These are phyloP conservation scores for Spilarctia lutea DNA, from an alignment of 2,888 invertebrate species.

Conservation along the genomic window DNA sequence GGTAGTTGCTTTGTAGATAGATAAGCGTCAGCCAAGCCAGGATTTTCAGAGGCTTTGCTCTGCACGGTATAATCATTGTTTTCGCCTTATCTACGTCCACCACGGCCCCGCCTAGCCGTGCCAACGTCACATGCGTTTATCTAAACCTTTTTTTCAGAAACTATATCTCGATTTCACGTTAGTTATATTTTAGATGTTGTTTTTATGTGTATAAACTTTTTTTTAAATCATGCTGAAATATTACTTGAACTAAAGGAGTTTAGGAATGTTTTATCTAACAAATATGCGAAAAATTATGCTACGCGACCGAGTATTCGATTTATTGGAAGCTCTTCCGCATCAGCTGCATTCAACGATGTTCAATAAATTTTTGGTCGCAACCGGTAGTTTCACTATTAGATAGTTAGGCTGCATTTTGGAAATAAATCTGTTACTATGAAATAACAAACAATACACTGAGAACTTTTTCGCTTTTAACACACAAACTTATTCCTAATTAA, in stretches of 20 bases:
- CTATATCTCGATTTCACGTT: background rate
- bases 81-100: slow-evolving; percentile 68
- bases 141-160: background rate
- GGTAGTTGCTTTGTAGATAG: slow-evolving; percentile 75
- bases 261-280: background rate
- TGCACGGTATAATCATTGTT: slow-evolving; percentile 74
- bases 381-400: background rate
- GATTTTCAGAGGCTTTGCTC: slow-evolving; percentile 68
- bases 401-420: background rate
- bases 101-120: slow-evolving; percentile 53
- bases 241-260: background rate
- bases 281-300: background rate
- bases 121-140: slow-evolving; percentile 42
- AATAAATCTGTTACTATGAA: background rate
- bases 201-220: background rate
- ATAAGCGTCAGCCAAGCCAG: slow-evolving; percentile 76
- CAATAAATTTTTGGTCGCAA: background rate
- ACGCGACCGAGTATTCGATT: background rate
- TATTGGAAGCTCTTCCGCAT: background rate
- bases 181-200: background rate
- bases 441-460: background rate
- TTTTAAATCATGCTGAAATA: background rate
- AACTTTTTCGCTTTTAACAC: background rate
- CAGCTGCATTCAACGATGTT: background rate
- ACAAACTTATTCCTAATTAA: background rate